A percentile compares a stretch with the other conserved stretches of the same genome.
phyloP scores from a whole-genome alignment of 2,797 vertebrate species.

The Rhabdophis nuchalis region DNA sequence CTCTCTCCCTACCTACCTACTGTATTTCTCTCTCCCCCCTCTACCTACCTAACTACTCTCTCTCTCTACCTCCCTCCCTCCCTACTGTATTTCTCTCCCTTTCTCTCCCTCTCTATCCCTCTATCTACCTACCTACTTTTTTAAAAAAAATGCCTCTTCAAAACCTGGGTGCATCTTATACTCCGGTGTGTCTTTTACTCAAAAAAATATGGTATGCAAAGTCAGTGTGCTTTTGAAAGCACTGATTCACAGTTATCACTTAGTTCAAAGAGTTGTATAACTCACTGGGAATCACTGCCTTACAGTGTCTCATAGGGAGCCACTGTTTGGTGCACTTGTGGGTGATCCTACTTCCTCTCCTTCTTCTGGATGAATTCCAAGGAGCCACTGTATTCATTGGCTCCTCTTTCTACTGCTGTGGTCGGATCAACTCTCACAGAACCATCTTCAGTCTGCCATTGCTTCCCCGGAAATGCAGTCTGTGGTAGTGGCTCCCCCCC shows the following conservation, averaged over 20 bases:
- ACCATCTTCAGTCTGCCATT: not conserved
- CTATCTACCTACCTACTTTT: no score
- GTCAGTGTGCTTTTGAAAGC: not conserved
- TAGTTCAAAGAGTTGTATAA: not conserved
- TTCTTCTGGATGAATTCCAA: not conserved
- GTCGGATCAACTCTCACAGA: not conserved
- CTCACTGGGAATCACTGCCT: not conserved
- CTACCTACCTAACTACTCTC: no score
- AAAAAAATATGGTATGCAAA: no score
- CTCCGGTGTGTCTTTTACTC: no score
- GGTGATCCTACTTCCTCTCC: not conserved
- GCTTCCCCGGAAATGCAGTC: not conserved
- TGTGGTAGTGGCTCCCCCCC: not conserved
- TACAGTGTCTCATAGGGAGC: not conserved
- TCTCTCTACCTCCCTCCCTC: no score
- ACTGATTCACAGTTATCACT: not conserved
- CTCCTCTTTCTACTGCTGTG: not conserved
- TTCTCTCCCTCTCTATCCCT: no score
- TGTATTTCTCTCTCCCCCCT: no score
- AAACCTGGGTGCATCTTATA: no score
- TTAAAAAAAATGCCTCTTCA: no score
- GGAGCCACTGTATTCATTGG: not conserved
- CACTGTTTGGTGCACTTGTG: not conserved
- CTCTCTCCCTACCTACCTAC: no score
- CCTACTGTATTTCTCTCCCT: no score